Evolutionary conservation across 2,113 vertebrate genomes (phyloP).

Genomic region (Macrotis lagotis): DNA sequence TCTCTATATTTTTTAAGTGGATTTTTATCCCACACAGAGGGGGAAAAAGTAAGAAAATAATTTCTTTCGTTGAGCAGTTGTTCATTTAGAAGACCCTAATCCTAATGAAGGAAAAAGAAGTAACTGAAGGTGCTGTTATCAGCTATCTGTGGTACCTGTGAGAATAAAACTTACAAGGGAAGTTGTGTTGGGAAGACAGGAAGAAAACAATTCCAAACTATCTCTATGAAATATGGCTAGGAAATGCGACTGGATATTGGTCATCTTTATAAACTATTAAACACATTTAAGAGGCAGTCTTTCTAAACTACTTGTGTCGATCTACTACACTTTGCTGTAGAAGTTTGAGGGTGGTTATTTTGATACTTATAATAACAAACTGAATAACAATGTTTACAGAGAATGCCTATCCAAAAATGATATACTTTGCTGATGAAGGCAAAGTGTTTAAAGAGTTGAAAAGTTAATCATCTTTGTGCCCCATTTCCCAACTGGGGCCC

Average conservation of each 20-base stretch:
- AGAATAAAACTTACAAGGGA: background rate
- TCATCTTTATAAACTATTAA: background rate
- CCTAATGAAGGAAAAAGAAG: conserved; percentile 19
- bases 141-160: background rate
- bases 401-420: background rate
- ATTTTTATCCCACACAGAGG: too few relatives aligned
- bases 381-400: conserved; percentile 4
- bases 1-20: too few relatives aligned
- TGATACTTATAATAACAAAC: background rate
- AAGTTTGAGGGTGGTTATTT: background rate
- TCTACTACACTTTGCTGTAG: background rate
- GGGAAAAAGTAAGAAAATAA: conserved; percentile 4
- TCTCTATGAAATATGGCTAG: too few relatives aligned
- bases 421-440: background rate
- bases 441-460: too few relatives aligned
- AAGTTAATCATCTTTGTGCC: too few relatives aligned
- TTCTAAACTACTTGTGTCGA: background rate
- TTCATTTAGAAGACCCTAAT: background rate
- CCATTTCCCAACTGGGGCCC: too few relatives aligned
- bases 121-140: too few relatives aligned
- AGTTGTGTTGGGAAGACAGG: background rate
- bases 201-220: background rate
- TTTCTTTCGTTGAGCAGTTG: background rate
- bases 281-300: background rate
- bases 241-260: too few relatives aligned